Percentiles rank a stretch among this genome's conserved stretches.
Conservation (phyloP, 2,888 invertebrate species). For the Cantharis flavilabris region DNA sequence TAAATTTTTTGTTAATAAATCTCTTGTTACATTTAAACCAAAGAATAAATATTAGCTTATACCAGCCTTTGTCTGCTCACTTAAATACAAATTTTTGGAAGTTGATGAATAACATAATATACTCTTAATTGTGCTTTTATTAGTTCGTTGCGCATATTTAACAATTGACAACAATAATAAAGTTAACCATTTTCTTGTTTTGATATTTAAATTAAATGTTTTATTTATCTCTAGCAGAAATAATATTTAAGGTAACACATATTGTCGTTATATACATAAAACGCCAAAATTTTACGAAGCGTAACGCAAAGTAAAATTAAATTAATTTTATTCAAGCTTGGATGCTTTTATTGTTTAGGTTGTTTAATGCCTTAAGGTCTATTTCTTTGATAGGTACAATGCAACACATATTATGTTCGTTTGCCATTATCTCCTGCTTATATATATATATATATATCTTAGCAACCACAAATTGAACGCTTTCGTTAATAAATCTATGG, state of each 20-base stretch:
- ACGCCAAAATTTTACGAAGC: background rate
- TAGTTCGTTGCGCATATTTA: no score
- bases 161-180: no score
- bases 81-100: no score
- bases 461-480: background rate
- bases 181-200: background rate
- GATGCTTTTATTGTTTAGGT: constrained; percentile 18
- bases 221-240: background rate
- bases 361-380: constrained; percentile 3
- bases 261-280: background rate
- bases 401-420: background rate
- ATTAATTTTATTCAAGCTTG: constrained; percentile 12
- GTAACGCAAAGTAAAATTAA: background rate
- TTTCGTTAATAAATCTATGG: constrained; percentile 14
- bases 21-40: no score
- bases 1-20: no score
- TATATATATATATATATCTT: background rate
- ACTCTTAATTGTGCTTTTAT: no score
- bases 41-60: no score
- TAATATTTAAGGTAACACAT: background rate
- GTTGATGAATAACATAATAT: no score
- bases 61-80: no score
- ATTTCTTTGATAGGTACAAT: constrained; percentile 1
- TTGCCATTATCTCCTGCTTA: background rate
- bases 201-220: background rate